phyloP scores from a whole-genome alignment of 2,797 vertebrate genomes.

The Amniataba percoides region DNA sequence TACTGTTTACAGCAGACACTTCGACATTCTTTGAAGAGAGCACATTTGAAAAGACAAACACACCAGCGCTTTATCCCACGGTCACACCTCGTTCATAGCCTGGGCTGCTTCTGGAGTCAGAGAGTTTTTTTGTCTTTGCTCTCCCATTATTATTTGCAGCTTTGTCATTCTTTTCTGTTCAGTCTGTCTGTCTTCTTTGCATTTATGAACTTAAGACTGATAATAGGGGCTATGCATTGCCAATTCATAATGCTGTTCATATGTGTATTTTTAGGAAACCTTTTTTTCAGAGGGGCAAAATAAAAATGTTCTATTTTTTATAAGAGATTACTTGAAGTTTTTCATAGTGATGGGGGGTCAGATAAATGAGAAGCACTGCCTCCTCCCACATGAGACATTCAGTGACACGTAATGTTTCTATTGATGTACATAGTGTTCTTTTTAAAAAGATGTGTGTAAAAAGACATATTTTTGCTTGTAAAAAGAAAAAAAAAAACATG shows the following conservation, averaged over 20 bases:
- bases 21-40: conserved; percentile 73
- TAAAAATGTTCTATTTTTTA: conserved; percentile 87
- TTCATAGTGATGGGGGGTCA: conserved; percentile 67
- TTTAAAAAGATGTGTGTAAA: conserved; percentile 75
- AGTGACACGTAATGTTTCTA: conserved; percentile 78
- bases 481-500: conserved; percentile 43
- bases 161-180: conserved; percentile 45
- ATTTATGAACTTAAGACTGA: conserved; percentile 62
- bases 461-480: conserved; percentile 83
- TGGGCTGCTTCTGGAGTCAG: conserved; percentile 50
- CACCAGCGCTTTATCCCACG: conserved; percentile 70
- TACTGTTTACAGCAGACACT: conserved; percentile 84
- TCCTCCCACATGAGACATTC: conserved; percentile 63
- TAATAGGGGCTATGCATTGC: conserved; percentile 77
- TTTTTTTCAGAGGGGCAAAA: conserved; percentile 79
- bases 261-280: conserved; percentile 82
- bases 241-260: conserved; percentile 80
- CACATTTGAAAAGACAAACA: conserved; percentile 60
- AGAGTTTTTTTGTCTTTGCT: conserved; percentile 25
- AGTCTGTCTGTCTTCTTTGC: conserved; percentile 37
- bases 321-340: conserved; percentile 87
- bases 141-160: conserved; percentile 58
- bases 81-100: conserved; percentile 34
- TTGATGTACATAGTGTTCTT: conserved; percentile 83
- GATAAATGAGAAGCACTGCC: conserved; percentile 57